phyloP scores from a whole-genome alignment of 2,113 vertebrate genomes.

The Grus americana region DNA sequence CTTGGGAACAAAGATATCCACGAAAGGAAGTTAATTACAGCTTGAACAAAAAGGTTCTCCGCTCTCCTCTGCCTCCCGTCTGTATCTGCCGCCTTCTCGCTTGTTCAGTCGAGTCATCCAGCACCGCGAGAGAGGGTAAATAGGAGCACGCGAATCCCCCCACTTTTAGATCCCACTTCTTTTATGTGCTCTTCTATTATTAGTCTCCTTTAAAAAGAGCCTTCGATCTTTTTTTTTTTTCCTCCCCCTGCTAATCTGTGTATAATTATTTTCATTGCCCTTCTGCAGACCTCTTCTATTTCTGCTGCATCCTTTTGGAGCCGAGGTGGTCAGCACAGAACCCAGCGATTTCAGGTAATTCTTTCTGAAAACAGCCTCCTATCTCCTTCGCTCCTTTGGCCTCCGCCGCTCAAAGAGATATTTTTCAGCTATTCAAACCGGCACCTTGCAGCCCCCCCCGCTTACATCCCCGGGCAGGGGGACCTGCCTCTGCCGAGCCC shows the following conservation, averaged over 20 bases:
- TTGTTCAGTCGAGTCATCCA: neutral
- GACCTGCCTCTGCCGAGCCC: neutral
- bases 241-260: neutral
- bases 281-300: constrained; percentile 52
- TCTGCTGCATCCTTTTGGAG: neutral
- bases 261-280: constrained; percentile 54
- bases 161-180: constrained; percentile 10
- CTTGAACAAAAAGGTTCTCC: neutral
- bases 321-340: neutral
- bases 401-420: neutral
- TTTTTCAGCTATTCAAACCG: neutral
- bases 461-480: neutral
- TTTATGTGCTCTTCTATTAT: constrained; percentile 54
- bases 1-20: neutral
- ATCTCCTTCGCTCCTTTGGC: neutral
- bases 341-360: neutral
- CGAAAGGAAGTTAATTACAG: constrained; percentile 8
- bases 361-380: neutral
- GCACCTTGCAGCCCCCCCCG: neutral
- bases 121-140: neutral
- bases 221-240: neutral
- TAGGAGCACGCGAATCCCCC: neutral
- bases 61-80: neutral
- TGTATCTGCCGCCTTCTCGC: neutral
- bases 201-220: constrained; percentile 17